phyloP scores from a whole-genome alignment of 2,797 vertebrate genomes.

The Gambusia yucatana region DNA sequence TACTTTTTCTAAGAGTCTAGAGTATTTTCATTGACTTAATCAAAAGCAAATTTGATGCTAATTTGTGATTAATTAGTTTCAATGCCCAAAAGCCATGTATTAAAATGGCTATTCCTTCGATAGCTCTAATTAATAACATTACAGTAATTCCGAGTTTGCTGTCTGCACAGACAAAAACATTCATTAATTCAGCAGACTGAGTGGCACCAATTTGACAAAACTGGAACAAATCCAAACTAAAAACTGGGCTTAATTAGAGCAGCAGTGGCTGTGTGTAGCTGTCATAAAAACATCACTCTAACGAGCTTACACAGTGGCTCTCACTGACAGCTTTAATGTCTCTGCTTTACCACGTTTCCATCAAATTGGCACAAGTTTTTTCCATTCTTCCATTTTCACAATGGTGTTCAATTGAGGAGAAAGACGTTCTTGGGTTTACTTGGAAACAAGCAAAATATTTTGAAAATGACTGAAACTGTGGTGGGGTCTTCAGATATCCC shows the following conservation, averaged over 20 bases:
- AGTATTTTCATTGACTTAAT: neutral
- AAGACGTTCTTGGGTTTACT: neutral
- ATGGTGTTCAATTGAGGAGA: neutral
- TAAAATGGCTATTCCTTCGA: neutral
- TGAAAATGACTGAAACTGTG: neutral
- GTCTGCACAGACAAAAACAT: neutral
- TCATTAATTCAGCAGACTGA: neutral
- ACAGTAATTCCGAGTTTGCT: neutral
- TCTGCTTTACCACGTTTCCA: neutral
- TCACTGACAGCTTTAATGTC: slow-evolving; percentile 6
- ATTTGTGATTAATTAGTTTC: neutral
- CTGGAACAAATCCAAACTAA: slow-evolving; percentile 12
- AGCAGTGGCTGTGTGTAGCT: neutral
- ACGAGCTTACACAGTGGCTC: neutral
- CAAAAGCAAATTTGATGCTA: neutral
- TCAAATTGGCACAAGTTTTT: neutral
- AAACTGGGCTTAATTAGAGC: slow-evolving; percentile 17
- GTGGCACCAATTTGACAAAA: slow-evolving; percentile 4
- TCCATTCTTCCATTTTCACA: neutral
- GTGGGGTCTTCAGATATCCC: neutral
- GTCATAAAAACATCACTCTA: slow-evolving; percentile 9
- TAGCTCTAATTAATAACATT: neutral
- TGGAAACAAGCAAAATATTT: neutral
- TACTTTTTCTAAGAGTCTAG: neutral
- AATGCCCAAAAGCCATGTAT: neutral